These are phyloP conservation scores for Aethina tumida DNA, from an alignment of 1,140 invertebrate genomes.

Conservation along the genomic window DNA sequence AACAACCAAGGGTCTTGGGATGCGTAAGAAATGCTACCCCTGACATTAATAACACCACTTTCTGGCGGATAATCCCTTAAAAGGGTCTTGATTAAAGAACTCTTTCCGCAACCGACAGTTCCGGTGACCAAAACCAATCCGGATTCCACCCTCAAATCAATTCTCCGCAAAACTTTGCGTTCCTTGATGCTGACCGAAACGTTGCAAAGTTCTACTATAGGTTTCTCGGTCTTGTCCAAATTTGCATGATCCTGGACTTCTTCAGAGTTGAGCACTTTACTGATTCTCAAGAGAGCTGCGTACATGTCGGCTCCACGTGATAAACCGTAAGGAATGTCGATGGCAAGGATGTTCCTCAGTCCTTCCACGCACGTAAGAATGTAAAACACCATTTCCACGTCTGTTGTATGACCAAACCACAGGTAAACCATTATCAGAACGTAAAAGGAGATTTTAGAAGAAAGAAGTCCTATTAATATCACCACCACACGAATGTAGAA, in stretches of 20 bases:
- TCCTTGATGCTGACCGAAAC: constrained; percentile 23
- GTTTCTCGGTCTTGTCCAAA: constrained; percentile 5
- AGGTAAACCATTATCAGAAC: constrained; percentile 59
- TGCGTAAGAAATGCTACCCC: constrained; percentile 65
- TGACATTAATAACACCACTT: constrained; percentile 48
- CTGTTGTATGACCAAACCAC: constrained; percentile 52
- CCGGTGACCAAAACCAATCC: constrained; percentile 65
- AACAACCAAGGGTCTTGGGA: constrained; percentile 74
- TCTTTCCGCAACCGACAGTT: constrained; percentile 73
- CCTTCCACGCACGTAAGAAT: constrained; percentile 65
- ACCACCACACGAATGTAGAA: constrained; percentile 19
- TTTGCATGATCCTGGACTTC: constrained; percentile 14
- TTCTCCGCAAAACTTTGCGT: constrained; percentile 41
- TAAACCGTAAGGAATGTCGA: constrained; percentile 60
- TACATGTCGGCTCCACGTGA: constrained; percentile 43
- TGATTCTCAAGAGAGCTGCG: constrained; percentile 19
- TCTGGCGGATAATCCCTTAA: constrained; percentile 58
- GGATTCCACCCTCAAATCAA: constrained; percentile 46
- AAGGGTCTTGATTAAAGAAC: constrained; percentile 59
- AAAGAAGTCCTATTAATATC: constrained; percentile 40
- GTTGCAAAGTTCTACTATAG: constrained; percentile 13
- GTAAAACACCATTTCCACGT: constrained; percentile 66
- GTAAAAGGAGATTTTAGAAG: constrained; percentile 46
- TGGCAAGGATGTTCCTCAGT: constrained; percentile 58
- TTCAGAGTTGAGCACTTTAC: constrained; percentile 17